Evolutionary conservation across 2,888 invertebrate genomes (phyloP).

Genomic region (Caenorhabditis uteleia): DNA sequence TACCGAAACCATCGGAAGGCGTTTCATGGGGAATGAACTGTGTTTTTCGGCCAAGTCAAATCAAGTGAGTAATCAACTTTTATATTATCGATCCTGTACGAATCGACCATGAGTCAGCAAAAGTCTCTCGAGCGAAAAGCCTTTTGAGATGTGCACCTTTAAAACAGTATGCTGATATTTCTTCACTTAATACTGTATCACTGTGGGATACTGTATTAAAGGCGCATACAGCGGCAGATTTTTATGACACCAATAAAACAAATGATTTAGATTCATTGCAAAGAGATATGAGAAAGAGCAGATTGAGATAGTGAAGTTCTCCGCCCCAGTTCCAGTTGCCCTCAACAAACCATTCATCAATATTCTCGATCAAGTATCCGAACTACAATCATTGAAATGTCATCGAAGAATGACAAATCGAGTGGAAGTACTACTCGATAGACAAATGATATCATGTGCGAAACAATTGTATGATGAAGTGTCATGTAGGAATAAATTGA

Average conservation of each 20-base stretch:
- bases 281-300: constrained; percentile 36
- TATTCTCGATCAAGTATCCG: constrained; percentile 68
- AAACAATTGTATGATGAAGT: constrained; percentile 56
- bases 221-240: too few species aligned
- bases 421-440: constrained; percentile 62
- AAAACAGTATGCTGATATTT: too few species aligned
- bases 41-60: constrained; percentile 42
- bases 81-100: too few species aligned
- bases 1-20: constrained; percentile 14
- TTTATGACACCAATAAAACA: too few species aligned
- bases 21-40: constrained; percentile 30
- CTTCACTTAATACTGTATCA: too few species aligned
- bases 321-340: constrained; percentile 59
- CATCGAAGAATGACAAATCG: constrained; percentile 56
- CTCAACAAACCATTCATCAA: constrained; percentile 70
- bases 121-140: too few species aligned
- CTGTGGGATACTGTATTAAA: too few species aligned
- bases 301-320: constrained; percentile 65
- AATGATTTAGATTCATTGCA: constrained; percentile 34
- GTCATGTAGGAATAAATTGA: constrained; percentile 49
- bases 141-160: too few species aligned
- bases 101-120: too few species aligned
- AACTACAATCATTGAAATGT: constrained; percentile 53
- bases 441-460: constrained; percentile 54
- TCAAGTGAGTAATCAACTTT: too few species aligned